A percentile compares a stretch with the other conserved stretches of the same genome.
Conservation (phyloP, 1,140 invertebrate species). For the Ectropis grisescens region DNA sequence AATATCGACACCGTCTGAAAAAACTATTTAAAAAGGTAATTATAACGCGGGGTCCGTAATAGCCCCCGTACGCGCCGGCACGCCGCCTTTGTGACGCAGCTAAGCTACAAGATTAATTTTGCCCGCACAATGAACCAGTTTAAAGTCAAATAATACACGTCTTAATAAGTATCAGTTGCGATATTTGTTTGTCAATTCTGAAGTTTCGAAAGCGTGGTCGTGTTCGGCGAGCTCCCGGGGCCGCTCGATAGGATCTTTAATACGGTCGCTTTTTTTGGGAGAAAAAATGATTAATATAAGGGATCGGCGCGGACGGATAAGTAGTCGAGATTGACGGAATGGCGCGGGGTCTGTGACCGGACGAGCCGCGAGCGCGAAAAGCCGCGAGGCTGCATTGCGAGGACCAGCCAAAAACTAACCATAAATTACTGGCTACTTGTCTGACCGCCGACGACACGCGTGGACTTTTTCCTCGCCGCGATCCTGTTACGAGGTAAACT, state of each 20-base stretch:
- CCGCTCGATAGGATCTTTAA: conserved; percentile 51
- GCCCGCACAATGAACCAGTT: conserved; percentile 55
- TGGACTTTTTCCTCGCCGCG: conserved; percentile 38
- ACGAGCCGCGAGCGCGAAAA: conserved; percentile 30
- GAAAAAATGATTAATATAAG: conserved; percentile 58
- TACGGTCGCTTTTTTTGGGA: conserved; percentile 36
- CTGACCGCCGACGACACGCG: conserved; percentile 53
- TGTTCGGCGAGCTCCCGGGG: conserved; percentile 23
- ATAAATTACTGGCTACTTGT: conserved; percentile 68
- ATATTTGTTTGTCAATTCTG: conserved; percentile 55
- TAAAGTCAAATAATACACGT: conserved; percentile 50
- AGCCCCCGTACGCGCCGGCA: conserved; percentile 57
- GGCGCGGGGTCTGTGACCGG: conserved; percentile 60
- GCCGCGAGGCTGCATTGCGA: conserved; percentile 59
- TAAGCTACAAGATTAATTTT: conserved; percentile 66
- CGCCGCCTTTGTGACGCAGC: conserved; percentile 55
- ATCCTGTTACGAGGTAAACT: conserved; percentile 60
- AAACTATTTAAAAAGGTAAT: conserved; percentile 70
- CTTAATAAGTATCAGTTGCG: conserved; percentile 52
- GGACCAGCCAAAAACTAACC: conserved; percentile 67
- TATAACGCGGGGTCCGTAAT: conserved; percentile 61
- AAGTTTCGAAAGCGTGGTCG: conserved; percentile 38
- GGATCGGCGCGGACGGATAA: conserved; percentile 56
- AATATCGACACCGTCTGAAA: conserved; percentile 57
- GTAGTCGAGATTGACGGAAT: conserved; percentile 61